These are phyloP conservation scores for Drosophila nigricruria DNA, from an alignment of 2,888 invertebrate species.

Conservation along the genomic window DNA sequence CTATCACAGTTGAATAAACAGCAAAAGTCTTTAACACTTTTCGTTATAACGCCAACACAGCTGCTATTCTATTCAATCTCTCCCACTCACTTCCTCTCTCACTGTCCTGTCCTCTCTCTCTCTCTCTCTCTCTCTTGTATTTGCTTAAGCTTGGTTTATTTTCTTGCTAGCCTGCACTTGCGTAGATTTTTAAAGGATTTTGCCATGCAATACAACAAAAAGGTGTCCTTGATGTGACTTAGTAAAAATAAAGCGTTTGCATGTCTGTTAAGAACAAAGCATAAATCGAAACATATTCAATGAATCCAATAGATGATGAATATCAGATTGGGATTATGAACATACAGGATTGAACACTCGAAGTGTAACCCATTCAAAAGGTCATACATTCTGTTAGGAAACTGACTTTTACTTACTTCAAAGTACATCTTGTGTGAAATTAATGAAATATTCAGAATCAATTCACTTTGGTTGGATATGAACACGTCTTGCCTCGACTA, in stretches of 20 bases:
- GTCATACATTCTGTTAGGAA: too few species aligned
- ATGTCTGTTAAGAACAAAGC: not conserved
- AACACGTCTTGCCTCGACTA: too few species aligned
- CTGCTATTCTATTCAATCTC: not conserved
- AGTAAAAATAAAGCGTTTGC: not conserved
- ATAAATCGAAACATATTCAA: too few species aligned
- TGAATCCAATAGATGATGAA: not conserved
- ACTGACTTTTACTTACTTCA: too few species aligned
- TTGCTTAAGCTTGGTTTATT: slow-evolving; percentile 19
- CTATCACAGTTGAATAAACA: slow-evolving; percentile 10
- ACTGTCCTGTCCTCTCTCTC: not conserved
- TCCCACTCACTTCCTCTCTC: not conserved
- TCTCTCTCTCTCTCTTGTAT: not conserved
- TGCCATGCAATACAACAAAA: slow-evolving; percentile 1
- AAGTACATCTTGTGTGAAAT: too few species aligned
- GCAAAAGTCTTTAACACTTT: slow-evolving; percentile 2
- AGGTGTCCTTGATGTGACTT: not conserved
- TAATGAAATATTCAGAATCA: too few species aligned
- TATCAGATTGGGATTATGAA: not conserved
- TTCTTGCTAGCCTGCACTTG: slow-evolving; percentile 25
- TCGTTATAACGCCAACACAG: not conserved
- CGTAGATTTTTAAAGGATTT: slow-evolving; percentile 1
- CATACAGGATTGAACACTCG: too few species aligned
- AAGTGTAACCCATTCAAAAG: too few species aligned
- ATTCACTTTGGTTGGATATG: too few species aligned